Percentiles rank a stretch among this genome's conserved stretches.
These are phyloP conservation scores for Fulica atra DNA, from an alignment of 2,113 vertebrate species.

Conservation along the genomic window DNA sequence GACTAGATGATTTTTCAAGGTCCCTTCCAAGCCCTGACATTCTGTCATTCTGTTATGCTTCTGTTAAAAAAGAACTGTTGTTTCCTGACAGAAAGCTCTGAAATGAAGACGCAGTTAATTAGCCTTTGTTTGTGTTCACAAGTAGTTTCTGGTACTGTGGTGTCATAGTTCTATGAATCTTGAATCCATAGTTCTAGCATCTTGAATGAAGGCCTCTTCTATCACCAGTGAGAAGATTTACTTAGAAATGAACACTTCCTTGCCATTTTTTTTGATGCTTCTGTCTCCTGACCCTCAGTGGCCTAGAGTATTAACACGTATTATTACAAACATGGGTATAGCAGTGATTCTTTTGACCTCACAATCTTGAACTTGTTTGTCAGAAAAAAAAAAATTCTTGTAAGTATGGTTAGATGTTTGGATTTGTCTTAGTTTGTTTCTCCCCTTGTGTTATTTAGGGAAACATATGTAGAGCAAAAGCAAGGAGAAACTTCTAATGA, in stretches of 20 bases:
- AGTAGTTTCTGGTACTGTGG: not conserved
- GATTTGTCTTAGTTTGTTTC: not conserved
- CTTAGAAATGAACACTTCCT: not conserved
- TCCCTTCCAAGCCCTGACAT: too few species aligned
- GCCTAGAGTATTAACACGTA: not conserved
- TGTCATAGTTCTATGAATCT: not conserved
- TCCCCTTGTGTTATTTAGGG: conserved; percentile 71
- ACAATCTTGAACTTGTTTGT: not conserved
- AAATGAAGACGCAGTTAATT: not conserved
- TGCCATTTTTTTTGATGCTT: not conserved
- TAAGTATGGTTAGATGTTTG: not conserved
- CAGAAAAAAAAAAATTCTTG: not conserved
- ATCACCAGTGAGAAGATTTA: not conserved
- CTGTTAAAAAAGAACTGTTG: not conserved
- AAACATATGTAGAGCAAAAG: conserved; percentile 90
- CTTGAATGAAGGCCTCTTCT: not conserved
- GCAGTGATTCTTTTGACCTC: not conserved
- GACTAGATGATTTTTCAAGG: too few species aligned
- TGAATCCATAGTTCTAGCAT: not conserved
- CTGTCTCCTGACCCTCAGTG: not conserved
- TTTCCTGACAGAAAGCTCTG: not conserved
- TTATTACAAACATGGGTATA: not conserved
- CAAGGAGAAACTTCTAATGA: conserved; percentile 93
- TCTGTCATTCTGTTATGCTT: too few species aligned
- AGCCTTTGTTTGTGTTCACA: not conserved